Base-by-base conservation (phyloP, 2,113 vertebrate species). In the Siniperca knerii region DNA sequence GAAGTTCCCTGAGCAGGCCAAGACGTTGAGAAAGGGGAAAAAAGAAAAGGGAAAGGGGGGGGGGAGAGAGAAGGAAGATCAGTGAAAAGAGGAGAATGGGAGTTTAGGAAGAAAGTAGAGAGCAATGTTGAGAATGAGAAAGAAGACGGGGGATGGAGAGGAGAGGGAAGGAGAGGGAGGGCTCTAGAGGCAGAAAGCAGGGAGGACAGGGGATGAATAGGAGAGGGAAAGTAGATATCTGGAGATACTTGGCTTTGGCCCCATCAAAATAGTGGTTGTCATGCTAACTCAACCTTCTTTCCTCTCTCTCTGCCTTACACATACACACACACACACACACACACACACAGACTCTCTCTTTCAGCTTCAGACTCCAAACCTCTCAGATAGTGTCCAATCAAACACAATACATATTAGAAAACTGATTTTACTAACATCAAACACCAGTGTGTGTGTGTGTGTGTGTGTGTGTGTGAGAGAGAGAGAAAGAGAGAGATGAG, bases 221-320 rank as follows among this genome's bases (percentile, higher is more conserved):
- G 35, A 52, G 70, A 64, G 35, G 78, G 75, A 86, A 87, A 91
- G 89, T 93, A 79, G 90, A 90, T 87, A 87, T 77, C 80, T 83
- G 77, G 75, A 89, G 91, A 90, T 87, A 86, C 83, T 89, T 90
- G 90, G 92, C 88, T 91, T 65, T 66, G 78, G 90, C 85, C 90
- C 94, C 92, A 87, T 92, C 88, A 92, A 93, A 94, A 93, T 87
- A 92, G 75, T n/a, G 79, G 87, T 88, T 91, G 90, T 95, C 89
- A 90, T 91, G 90, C 89, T 93, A 90, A 88, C 88, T 71, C 87
- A 86, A 74, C 71, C 80, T 79, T 75, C 82, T 37, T 75, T 79
- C 52, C 75, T 37, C 79, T 62, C 52, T 82, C 72, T 64, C 52
- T 76, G 33, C 65, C 29, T 81, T 76, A 37, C 35, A 37, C 35